Base-by-base conservation (phyloP, 2,888 invertebrate species). In the Argyresthia goedartella region DNA sequence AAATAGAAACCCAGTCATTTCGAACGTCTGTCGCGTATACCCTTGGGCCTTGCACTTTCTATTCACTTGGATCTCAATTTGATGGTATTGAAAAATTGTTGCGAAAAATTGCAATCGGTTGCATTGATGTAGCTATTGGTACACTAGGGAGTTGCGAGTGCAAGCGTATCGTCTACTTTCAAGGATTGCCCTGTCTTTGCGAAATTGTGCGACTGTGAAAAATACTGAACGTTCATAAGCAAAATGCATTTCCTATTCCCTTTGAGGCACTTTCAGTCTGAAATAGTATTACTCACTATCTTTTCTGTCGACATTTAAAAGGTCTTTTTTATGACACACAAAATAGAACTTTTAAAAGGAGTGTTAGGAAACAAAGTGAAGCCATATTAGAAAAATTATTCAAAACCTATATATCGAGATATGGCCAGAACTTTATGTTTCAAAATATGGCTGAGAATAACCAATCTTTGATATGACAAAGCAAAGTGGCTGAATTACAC, bases 1-100 rank as follows among this genome's bases (percentile, higher is more conserved):
- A 66, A 66, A 63, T 57, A 58, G 60, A 52, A 56, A 56, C 54
- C 50, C 36, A 35, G 48, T 48, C 35, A 48, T 48, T 48, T 48
- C 25, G 35, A 15, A 35, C 14, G 8, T 48, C 48, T 48, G 36
- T 36, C 14, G 15, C 14, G 10, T 8, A 14, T 15, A n/a, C 46
- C 46, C 33, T 11, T 11, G 46, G 25, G 46, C 35, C 9, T 53
- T 55, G 57, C 55, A 57, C 63, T 53, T 62, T 63, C 61, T 54
- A 56, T 57, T 54, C 55, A 52, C 57, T 60, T 60, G 59, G 61
- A 62, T 61, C 59, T 56, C 60, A 60, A 64, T 63, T 59, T 64
- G 57, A 60, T 58, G 58, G 61, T 67, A 73, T 71, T 69, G 70
- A 66, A 70, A 71, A 67, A 66, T 69, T 65, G 65, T 62, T 61